A percentile compares a stretch with the other conserved stretches of the same genome.
Evolutionary conservation across 1,140 invertebrate species (phyloP).

Genomic region (Luehdorfia chinensis): DNA sequence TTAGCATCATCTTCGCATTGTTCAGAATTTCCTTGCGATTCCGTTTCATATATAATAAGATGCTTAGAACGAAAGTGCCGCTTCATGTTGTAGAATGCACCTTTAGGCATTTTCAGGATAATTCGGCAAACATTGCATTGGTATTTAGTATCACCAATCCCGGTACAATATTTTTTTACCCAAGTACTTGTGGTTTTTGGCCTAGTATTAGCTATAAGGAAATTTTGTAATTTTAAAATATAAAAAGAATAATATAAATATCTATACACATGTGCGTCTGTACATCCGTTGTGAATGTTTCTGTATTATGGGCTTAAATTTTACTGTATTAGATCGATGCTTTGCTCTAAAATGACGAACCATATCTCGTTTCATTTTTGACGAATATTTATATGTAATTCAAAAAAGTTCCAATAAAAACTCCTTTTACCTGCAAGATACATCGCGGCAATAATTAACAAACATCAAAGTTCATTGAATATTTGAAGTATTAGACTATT

Average conservation of each 20-base stretch:
- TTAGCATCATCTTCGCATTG: not conserved
- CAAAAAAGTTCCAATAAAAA: slow-evolving; percentile 1
- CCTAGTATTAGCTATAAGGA: not conserved
- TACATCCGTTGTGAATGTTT: too few species aligned
- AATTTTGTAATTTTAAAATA: not conserved
- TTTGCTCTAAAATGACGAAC: slow-evolving; percentile 4
- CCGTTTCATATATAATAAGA: slow-evolving; percentile 2
- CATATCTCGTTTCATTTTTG: not conserved
- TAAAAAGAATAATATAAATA: too few species aligned
- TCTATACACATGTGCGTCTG: too few species aligned
- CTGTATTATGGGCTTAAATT: not conserved
- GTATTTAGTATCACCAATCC: not conserved
- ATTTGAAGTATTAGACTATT: too few species aligned
- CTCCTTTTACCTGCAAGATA: not conserved
- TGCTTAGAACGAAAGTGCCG: slow-evolving; percentile 3
- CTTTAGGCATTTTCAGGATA: slow-evolving; percentile 6
- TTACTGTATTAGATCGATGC: not conserved
- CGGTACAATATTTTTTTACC: slow-evolving; percentile 2
- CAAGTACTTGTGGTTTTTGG: not conserved
- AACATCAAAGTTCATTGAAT: too few species aligned
- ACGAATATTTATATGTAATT: not conserved
- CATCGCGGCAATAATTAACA: too few species aligned
- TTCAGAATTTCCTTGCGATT: not conserved
- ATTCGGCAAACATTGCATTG: not conserved
- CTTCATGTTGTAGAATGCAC: slow-evolving; percentile 7